Conservation (phyloP, 2,888 invertebrate genomes). For the Rhagonycha fulva region DNA sequence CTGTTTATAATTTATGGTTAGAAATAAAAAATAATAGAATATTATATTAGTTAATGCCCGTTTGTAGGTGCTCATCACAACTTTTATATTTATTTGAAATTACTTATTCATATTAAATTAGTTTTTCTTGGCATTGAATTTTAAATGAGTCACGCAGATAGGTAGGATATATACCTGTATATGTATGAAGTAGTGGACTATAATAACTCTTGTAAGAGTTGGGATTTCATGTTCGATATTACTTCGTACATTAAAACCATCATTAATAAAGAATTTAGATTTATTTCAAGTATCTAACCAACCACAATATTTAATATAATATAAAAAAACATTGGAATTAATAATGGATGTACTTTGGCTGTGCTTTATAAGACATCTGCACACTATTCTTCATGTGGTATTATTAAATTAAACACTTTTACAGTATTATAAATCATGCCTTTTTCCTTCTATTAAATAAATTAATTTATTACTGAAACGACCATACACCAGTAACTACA, state of each 20-base stretch:
- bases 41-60: slow-evolving; percentile 56
- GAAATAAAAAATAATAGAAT: slow-evolving; percentile 57
- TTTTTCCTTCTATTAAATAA: neutral
- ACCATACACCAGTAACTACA: neutral
- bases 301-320: slow-evolving; percentile 24
- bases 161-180: slow-evolving; percentile 31
- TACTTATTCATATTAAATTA: slow-evolving; percentile 58
- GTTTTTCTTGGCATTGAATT: slow-evolving; percentile 55
- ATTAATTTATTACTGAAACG: neutral
- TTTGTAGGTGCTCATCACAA: slow-evolving; percentile 43
- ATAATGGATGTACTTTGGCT: slow-evolving; percentile 20
- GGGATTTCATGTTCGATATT: slow-evolving; percentile 24
- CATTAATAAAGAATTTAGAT: slow-evolving; percentile 48
- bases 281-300: slow-evolving; percentile 43
- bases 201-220: slow-evolving; percentile 46
- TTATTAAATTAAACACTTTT: slow-evolving; percentile 1
- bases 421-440: neutral
- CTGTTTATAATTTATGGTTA: slow-evolving; percentile 48
- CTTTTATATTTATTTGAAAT: slow-evolving; percentile 56
- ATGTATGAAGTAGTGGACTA: slow-evolving; percentile 40
- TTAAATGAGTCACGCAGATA: slow-evolving; percentile 52
- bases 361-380: slow-evolving; percentile 21
- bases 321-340: slow-evolving; percentile 25
- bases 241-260: slow-evolving; percentile 38
- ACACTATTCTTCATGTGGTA: slow-evolving; percentile 14